A percentile compares a stretch with the other conserved stretches of the same genome.
Evolutionary conservation across 2,113 vertebrate genomes (phyloP).

Genomic region (Theristicus caerulescens): DNA sequence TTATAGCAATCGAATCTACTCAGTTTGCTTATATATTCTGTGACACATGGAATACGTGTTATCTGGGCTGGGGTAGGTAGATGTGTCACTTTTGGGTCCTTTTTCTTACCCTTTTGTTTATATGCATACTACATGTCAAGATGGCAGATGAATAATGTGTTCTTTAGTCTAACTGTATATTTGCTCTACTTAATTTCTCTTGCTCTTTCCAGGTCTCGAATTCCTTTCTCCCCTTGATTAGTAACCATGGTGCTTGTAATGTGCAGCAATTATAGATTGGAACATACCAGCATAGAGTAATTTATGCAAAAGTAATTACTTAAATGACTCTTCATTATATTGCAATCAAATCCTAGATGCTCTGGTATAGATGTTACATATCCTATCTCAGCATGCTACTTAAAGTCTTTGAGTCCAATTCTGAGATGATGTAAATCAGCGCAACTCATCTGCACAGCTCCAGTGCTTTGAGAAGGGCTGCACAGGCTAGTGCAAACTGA

Average conservation of each 20-base stretch:
- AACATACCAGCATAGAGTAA: constrained; percentile 61
- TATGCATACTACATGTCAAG: background rate
- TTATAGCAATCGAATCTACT: background rate
- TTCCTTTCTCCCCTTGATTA: constrained; percentile 62
- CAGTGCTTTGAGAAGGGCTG: background rate
- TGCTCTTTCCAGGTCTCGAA: constrained; percentile 24
- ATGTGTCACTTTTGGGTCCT: background rate
- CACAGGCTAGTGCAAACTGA: background rate
- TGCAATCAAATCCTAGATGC: constrained; percentile 69
- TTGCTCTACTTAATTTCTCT: constrained; percentile 32
- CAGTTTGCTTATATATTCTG: background rate
- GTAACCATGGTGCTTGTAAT: constrained; percentile 69
- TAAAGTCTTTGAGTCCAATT: constrained; percentile 18
- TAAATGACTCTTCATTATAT: constrained; percentile 73
- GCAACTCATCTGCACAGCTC: background rate
- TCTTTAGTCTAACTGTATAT: background rate
- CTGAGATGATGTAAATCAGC: constrained; percentile 30
- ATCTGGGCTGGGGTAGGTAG: background rate
- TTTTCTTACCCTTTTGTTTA: background rate
- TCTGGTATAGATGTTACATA: constrained; percentile 55
- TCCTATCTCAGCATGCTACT: constrained; percentile 28
- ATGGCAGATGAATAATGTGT: background rate
- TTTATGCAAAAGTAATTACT: constrained; percentile 74
- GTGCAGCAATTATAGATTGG: constrained; percentile 60
- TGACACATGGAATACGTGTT: background rate